Evolutionary conservation across 2,888 invertebrate species (phyloP), one percentile per base, ranked within the genome.

Genomic region (Metalampra italica): DNA sequence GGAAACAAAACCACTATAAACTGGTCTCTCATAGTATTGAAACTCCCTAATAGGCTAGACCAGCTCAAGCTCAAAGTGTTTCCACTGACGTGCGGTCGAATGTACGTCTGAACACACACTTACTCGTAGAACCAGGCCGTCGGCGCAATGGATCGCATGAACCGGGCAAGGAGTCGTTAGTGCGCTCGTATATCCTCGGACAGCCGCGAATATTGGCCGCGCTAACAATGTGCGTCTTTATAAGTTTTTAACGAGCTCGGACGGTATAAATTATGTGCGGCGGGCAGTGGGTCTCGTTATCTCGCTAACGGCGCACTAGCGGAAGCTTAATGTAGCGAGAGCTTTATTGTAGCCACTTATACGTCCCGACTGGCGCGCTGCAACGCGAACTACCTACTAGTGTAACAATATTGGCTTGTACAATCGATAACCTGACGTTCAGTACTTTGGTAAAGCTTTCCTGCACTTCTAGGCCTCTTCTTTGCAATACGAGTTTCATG

Each of bases 141-240:
- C 75, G 71, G 75, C 66, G 74, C 73, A 74, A 71, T 71, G 74
- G 70, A 62, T 60, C 59, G 62, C 59, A 59, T 60, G 59, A 55
- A 65, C 53, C 56, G 62, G 62, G 68, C 62, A 63, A 66, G 71
- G 68, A 75, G 79, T 85, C 82, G 85, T 86, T 86, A 85, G 75
- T 66, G 69, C 70, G 82, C 71, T 75, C 79, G 77, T 85, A 83
- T 80, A 82, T 82, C 77, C 75, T 71, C 71, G 74, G 78, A 75
- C 75, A 78, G 65, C 81, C 78, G 78, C 82, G 87, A 87, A 87
- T 87, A 88, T 88, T 89, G 88, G 85, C 84, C 79, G 72, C 78
- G 75, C 86, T 87, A 89, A 89, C 88, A 89, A 88, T 87, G 88
- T 87, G 86, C 87, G 86, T 89, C 88, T 89, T 89, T 89, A 87